These are phyloP conservation scores for Stercorarius parasiticus DNA, from an alignment of 2,113 vertebrate genomes.

Conservation along the genomic window DNA sequence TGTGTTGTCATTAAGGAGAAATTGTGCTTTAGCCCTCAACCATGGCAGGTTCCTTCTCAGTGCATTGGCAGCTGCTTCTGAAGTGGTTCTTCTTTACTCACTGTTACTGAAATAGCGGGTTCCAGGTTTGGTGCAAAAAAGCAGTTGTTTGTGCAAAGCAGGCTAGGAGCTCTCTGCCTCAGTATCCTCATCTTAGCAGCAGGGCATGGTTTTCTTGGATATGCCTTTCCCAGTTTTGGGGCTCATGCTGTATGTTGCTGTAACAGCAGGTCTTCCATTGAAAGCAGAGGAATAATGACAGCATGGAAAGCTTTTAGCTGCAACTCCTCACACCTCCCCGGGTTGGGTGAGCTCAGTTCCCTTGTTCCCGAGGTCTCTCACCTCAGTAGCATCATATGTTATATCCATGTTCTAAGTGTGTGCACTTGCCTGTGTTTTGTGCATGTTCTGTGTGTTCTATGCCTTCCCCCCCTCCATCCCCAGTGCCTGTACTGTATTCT, in stretches of 20 bases:
- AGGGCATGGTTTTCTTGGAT: background rate
- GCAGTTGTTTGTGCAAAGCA: background rate
- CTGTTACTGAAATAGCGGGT: background rate
- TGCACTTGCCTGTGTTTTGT: background rate
- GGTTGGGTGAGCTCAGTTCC: background rate
- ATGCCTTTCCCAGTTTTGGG: background rate
- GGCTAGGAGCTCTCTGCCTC: background rate
- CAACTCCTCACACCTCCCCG: background rate
- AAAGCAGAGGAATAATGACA: background rate
- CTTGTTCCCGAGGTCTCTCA: background rate
- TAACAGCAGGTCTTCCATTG: background rate
- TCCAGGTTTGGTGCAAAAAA: background rate
- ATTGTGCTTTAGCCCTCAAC: background rate
- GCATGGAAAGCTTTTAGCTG: background rate
- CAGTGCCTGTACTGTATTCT: background rate
- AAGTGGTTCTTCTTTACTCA: background rate
- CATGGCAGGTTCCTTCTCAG: background rate
- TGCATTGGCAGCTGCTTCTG: background rate
- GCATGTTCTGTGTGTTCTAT: background rate
- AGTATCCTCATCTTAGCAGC: background rate
- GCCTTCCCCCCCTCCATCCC: fast-evolving
- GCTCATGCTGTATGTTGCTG: background rate
- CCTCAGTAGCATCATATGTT: background rate
- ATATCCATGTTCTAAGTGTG: fast-evolving
- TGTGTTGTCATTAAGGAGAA: background rate